Base-by-base conservation (phyloP, 2,797 vertebrate genomes). In the Steatocranus sp. region DNA sequence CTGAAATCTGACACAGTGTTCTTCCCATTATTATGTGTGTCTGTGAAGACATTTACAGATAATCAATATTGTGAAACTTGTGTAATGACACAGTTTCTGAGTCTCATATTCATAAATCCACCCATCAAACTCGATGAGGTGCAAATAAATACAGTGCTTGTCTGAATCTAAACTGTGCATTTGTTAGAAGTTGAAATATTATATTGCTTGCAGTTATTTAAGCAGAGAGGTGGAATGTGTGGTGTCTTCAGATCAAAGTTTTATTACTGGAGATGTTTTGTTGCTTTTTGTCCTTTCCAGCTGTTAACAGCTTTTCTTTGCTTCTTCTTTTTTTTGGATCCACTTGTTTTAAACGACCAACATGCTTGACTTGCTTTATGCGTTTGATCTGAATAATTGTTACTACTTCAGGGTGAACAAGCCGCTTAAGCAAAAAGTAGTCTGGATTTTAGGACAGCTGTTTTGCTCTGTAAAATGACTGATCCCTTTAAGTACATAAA, bases 271-370 rank as follows among this genome's bases (percentile, higher is more conserved):
- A 70, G 15, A 30, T 1, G 6, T 12, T 46, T 43, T 2, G 41
- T 46, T 18, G 1, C 41, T 46, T 27, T 7, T 46, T 43, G 14
- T 8, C 6, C 4, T 27, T 66, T 66, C 12, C 36, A 43, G 36
- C 63, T 68, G 63, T 25, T 3, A 10, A 10, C 36, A 25, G 61
- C 8, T 43, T 20, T 43, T 23, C 20, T 15, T 66, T 38, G 7
- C 2, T 0, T 0, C 25, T 2, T 12, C 4, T 0, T 3, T 3
- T 48, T 15, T 56, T 56, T 4, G 1, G 34, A 15, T 41, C 7
- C 20, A 11, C 20, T 41, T 25, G 20, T 43, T 25, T 66, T 15
- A 41, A 66, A 41, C 0, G 3, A 41, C 61, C 12, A 23, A 1
- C 20, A 3, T 1, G n/a, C 14, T 68, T 17, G 36, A 18, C 23